Evolutionary conservation across 2,113 vertebrate species (phyloP).

Genomic region (Bostrychus sinensis): DNA sequence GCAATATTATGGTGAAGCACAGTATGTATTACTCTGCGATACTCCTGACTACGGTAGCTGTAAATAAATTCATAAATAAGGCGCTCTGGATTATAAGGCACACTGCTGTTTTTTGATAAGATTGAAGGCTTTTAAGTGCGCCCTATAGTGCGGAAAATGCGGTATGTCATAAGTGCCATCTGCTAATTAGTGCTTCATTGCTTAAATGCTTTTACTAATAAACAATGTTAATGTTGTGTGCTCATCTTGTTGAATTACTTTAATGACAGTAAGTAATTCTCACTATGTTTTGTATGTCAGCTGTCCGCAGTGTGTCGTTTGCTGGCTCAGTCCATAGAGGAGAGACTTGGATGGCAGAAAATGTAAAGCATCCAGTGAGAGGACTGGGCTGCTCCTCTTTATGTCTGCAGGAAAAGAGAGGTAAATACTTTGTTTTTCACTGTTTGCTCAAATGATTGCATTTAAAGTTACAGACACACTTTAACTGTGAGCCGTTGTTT

Average conservation of each 20-base stretch:
- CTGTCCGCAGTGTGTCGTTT: slow-evolving; percentile 84
- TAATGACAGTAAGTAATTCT: slow-evolving; percentile 16
- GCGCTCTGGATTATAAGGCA: too few species aligned
- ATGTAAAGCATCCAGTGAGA: slow-evolving; percentile 64
- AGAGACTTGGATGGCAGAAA: slow-evolving; percentile 80
- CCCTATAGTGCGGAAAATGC: too few species aligned
- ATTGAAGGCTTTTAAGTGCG: too few species aligned
- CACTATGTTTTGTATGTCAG: slow-evolving; percentile 64
- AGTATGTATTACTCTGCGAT: too few species aligned
- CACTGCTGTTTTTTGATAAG: too few species aligned
- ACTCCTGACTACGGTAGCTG: too few species aligned
- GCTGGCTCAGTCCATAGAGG: slow-evolving; percentile 75
- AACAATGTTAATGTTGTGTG: slow-evolving; percentile 28
- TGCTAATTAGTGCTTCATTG: slow-evolving; percentile 56
- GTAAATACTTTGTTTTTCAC: slow-evolving; percentile 56
- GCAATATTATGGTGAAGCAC: too few species aligned
- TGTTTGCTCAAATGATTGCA: slow-evolving; percentile 2
- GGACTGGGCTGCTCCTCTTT: slow-evolving; percentile 69
- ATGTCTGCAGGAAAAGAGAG: slow-evolving; percentile 86
- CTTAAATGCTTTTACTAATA: slow-evolving; percentile 50
- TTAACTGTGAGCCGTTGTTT: slow-evolving; percentile 20
- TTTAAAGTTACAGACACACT: not conserved
- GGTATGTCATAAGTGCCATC: slow-evolving; percentile 39
- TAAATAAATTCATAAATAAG: too few species aligned
- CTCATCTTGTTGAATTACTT: not conserved